Percentiles rank a stretch among this genome's conserved stretches.
Evolutionary conservation across 2,113 vertebrate species (phyloP).

Genomic region (Rhombomys opimus): DNA sequence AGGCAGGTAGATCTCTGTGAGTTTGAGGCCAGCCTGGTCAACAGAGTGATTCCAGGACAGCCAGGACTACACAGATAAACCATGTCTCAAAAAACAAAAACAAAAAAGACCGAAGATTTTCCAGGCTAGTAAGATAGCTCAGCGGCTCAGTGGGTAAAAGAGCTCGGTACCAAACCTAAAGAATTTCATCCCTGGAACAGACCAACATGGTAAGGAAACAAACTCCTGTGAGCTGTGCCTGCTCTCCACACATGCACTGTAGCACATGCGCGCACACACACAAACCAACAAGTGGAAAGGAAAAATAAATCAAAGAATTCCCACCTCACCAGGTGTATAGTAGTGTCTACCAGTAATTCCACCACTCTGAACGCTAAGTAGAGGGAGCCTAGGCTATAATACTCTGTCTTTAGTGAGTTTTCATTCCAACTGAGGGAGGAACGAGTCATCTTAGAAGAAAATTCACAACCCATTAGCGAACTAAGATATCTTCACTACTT

Average conservation of each 20-base stretch:
- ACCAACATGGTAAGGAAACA: not conserved
- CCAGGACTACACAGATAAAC: no score
- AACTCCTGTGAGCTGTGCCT: not conserved
- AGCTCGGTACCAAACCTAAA: not conserved
- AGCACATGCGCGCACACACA: not conserved
- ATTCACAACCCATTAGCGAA: not conserved
- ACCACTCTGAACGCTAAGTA: not conserved
- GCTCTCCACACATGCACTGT: not conserved
- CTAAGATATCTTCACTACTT: not conserved
- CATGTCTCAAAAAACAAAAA: not conserved
- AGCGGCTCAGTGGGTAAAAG: not conserved
- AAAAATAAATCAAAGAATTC: slow-evolving; percentile 14
- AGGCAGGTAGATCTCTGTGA: no score
- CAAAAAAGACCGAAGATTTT: not conserved
- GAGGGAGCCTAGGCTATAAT: not conserved
- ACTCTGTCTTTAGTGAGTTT: not conserved
- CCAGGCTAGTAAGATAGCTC: not conserved
- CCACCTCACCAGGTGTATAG: not conserved
- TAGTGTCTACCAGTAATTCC: not conserved
- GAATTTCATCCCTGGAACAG: not conserved
- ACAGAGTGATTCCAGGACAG: no score
- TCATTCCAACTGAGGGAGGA: not conserved
- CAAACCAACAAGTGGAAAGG: not conserved
- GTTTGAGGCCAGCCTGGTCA: no score
- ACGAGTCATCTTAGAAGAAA: not conserved